phyloP scores from a whole-genome alignment of 2,888 invertebrate genomes.

The Agriopis marginaria region DNA sequence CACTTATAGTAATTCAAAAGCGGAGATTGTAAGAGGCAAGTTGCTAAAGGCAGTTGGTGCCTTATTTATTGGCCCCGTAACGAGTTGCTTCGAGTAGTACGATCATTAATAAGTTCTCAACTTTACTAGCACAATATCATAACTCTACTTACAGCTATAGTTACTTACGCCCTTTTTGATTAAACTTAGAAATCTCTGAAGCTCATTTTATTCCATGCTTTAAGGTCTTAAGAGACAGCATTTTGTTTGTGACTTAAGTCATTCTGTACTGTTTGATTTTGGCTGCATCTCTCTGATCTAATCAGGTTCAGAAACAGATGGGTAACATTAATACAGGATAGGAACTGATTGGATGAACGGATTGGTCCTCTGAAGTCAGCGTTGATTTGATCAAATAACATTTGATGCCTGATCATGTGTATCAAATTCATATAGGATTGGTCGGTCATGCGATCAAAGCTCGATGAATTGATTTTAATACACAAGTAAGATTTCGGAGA shows the following conservation, averaged over 20 bases:
- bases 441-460: background rate
- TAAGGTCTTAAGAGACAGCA: conserved; percentile 53
- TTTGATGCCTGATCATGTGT: conserved; percentile 20
- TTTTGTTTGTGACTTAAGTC: conserved; percentile 46
- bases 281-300: conserved; percentile 65
- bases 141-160: conserved; percentile 48
- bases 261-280: conserved; percentile 44
- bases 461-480: background rate
- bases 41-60: conserved; percentile 59
- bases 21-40: conserved; percentile 63
- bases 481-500: too few relatives aligned
- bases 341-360: conserved; percentile 68
- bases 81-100: conserved; percentile 71
- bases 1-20: conserved; percentile 53
- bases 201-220: conserved; percentile 37
- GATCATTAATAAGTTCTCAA: conserved; percentile 72
- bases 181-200: conserved; percentile 43
- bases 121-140: conserved; percentile 56
- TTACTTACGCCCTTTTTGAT: conserved; percentile 25
- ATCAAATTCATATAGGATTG: background rate
- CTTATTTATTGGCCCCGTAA: conserved; percentile 75
- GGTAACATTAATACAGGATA: conserved; percentile 68
- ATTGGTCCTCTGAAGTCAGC: conserved; percentile 48
- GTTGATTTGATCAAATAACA: conserved; percentile 26
- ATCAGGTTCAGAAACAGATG: conserved; percentile 73